Conservation (phyloP, 2,113 vertebrate species). For the Brachyistius frenatus region DNA sequence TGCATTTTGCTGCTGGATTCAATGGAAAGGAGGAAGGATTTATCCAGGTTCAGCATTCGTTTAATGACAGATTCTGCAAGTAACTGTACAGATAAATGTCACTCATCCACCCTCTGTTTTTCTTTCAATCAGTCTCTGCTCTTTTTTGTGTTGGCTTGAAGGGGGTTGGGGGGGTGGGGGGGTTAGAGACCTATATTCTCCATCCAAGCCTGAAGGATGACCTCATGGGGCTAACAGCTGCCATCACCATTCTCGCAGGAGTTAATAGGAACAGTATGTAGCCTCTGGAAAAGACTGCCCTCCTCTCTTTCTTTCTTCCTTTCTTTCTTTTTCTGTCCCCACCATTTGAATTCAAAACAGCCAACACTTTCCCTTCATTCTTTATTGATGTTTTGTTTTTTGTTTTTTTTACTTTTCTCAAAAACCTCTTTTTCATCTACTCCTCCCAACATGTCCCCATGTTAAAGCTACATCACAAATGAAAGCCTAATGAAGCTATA, state of each 20-base stretch:
- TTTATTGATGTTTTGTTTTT: not conserved
- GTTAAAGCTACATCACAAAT: slow-evolving; percentile 13
- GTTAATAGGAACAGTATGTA: slow-evolving; percentile 84
- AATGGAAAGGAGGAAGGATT: slow-evolving; percentile 11
- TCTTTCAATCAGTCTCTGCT: slow-evolving; percentile 42
- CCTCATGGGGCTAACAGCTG: slow-evolving; percentile 79
- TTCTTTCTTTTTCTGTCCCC: slow-evolving; percentile 25
- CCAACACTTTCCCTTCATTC: slow-evolving; percentile 13
- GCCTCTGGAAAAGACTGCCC: slow-evolving; percentile 57
- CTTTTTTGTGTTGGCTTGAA: slow-evolving; percentile 37
- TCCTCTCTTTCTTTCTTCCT: slow-evolving; percentile 9
- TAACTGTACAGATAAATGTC: slow-evolving; percentile 63
- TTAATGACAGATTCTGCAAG: slow-evolving; percentile 59
- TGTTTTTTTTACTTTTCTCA: slow-evolving; percentile 18
- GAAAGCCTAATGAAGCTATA: not conserved
- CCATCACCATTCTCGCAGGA: slow-evolving; percentile 72
- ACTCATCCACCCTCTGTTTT: slow-evolving; percentile 38
- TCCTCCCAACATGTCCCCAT: not conserved
- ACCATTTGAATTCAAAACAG: not conserved
- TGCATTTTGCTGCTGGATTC: slow-evolving; percentile 36
- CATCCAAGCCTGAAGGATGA: slow-evolving; percentile 75
- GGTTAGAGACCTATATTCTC: slow-evolving; percentile 65
- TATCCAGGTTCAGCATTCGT: slow-evolving; percentile 21
- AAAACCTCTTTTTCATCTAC: not conserved
- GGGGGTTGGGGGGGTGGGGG: slow-evolving; percentile 1